A percentile compares a stretch with the other conserved stretches of the same genome.
These are phyloP conservation scores for Poecile atricapillus DNA, from an alignment of 2,113 vertebrate genomes.

Conservation along the genomic window DNA sequence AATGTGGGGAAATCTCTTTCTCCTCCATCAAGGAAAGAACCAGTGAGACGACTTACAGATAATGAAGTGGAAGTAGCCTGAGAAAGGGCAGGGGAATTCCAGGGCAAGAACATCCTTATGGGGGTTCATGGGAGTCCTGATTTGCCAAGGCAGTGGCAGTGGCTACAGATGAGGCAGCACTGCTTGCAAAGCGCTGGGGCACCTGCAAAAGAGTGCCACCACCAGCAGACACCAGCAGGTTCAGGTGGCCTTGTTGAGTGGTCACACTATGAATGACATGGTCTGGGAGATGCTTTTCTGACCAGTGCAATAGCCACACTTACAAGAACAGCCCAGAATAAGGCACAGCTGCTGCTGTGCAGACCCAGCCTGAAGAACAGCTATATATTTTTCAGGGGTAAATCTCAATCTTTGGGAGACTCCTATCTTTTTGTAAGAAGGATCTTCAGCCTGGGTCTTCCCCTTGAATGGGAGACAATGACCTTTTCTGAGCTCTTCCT, in stretches of 20 bases:
- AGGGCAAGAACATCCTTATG: fast-evolving
- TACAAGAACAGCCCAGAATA: neutral
- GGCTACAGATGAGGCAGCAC: fast-evolving
- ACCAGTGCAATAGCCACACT: neutral
- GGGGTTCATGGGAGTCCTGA: neutral
- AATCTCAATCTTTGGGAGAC: neutral
- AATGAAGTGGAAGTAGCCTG: neutral
- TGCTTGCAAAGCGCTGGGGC: fast-evolving
- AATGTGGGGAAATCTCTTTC: neutral
- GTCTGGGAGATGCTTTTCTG: neutral
- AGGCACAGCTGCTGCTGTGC: neutral
- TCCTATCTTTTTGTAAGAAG: neutral
- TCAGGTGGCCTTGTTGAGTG: neutral
- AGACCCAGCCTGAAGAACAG: neutral
- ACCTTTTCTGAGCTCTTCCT: neutral
- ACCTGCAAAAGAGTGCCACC: neutral
- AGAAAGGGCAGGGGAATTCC: neutral
- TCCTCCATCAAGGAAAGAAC: neutral
- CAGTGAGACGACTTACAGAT: neutral
- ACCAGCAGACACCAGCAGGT: neutral
- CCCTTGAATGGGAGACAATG: neutral
- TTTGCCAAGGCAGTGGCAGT: neutral
- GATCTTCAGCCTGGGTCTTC: neutral
- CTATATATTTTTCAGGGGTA: neutral
- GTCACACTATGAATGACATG: neutral